Conservation (phyloP, 2,888 invertebrate species). For the Cataglyphis cursor region DNA sequence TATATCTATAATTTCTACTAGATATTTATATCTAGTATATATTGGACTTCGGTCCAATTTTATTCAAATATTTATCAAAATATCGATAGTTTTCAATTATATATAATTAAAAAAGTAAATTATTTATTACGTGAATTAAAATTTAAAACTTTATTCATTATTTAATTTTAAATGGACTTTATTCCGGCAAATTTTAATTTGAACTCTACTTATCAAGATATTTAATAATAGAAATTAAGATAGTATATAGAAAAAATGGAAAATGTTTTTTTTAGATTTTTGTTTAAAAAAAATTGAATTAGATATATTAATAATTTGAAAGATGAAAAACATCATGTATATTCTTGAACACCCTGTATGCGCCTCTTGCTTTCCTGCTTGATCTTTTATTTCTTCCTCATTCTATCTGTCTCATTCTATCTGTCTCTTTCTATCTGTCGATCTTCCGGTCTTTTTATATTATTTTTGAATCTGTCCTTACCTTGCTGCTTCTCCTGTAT, state of each 20-base stretch:
- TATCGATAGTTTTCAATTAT: not conserved
- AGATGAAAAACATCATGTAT: not conserved
- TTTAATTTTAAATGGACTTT: not conserved
- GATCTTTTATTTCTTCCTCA: slow-evolving; percentile 2
- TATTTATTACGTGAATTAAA: not conserved
- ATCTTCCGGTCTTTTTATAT: slow-evolving; percentile 1
- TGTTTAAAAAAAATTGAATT: not conserved
- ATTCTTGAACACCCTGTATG: slow-evolving; percentile 3
- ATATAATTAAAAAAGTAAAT: slow-evolving; percentile 7
- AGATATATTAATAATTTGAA: not conserved
- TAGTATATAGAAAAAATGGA: not conserved
- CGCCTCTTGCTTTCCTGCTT: slow-evolving; percentile 23
- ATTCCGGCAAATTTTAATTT: not conserved
- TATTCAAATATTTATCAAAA: not conserved
- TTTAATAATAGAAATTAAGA: not conserved
- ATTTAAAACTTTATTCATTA: not conserved
- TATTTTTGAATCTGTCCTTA: slow-evolving; percentile 1
- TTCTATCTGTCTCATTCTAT: not conserved
- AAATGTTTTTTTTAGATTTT: not conserved
- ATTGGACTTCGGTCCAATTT: not conserved
- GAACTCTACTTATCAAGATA: not conserved
- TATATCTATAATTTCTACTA: not conserved
- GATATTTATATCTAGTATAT: not conserved
- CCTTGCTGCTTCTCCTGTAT: not conserved
- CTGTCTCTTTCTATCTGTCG: not conserved